Percentiles rank a stretch among this genome's conserved stretches.
Conservation (phyloP, 2,797 vertebrate genomes). For the Dromococcyx pavoninus region DNA sequence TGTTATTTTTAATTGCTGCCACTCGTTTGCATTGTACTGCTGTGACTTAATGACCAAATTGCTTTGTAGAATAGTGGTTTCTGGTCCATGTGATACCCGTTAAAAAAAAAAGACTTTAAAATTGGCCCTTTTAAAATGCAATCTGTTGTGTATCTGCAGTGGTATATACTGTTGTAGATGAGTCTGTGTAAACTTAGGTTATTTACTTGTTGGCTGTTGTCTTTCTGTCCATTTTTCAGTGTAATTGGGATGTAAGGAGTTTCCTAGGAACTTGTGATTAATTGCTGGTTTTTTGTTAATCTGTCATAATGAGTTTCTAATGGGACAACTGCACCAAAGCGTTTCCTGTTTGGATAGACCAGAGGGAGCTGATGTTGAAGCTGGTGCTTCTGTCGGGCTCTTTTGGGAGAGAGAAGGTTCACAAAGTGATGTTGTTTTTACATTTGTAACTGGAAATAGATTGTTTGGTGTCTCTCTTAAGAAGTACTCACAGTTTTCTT, state of each 20-base stretch:
- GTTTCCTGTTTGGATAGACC: slow-evolving; percentile 19
- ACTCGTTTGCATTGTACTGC: not conserved
- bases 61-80: not conserved
- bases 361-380: not conserved
- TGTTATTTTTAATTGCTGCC: not conserved
- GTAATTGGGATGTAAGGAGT: not conserved
- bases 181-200: not conserved
- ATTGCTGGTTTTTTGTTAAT: slow-evolving; percentile 30
- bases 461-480: not conserved
- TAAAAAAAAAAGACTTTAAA: not conserved
- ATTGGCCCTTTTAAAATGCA: not conserved
- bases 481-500: not conserved
- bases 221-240: not conserved
- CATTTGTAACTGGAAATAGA: not conserved
- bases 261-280: slow-evolving; percentile 9
- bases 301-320: slow-evolving; percentile 17
- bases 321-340: not conserved
- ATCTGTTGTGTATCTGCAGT: not conserved
- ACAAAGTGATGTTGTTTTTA: not conserved
- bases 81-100: not conserved
- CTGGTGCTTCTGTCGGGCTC: not conserved
- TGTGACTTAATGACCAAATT: not conserved
- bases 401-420: not conserved
- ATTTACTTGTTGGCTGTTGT: not conserved
- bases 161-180: not conserved